Evolutionary conservation across 2,888 invertebrate genomes (phyloP), one percentile per base, ranked within the genome.

Genomic region (Melolontha melolontha): DNA sequence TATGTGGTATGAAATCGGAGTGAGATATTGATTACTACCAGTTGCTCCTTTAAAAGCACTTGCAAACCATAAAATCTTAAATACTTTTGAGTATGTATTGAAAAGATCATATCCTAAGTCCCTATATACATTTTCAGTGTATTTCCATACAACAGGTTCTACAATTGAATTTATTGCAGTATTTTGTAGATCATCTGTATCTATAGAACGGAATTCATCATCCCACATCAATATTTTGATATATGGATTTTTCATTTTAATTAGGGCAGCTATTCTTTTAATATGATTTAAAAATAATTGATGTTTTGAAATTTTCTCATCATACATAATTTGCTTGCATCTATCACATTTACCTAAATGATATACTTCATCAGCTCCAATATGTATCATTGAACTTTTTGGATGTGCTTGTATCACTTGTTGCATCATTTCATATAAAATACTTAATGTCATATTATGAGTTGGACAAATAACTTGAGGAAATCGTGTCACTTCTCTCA

Each of bases 41-140:
- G 89, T 89, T 0, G 91, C 90, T 0, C 95, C 96, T 85, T 95
- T 96, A 78, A 90, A 96, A 0, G 95, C 94, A 68, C 93, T 90
- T 0, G 93, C 94, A 49, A 92, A 86, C 94, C 95, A 95, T 17
- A 94, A 84, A 41, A 87, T 86, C 1, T 86, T 83, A 81, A 95
- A 95, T 8, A 88, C 83, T 5, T 81, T 75, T 0, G 86, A 80
- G 73, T 90, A 90, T 72, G 84, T 86, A 52, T 87, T 85, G 89
- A 87, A 87, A 22, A 87, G 73, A 62, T 74, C 75, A 0, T 79
- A 79, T 8, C 79, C 79, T 63, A 81, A 72, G 62, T 79, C 79
- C 22, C 77, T 77, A 50, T 77, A 78, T 40, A 84, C 83, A 68
- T 86, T 84, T 11, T 82, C 81, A 0, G 85, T 82, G 75, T 92